Evolutionary conservation across 2,888 invertebrate genomes (phyloP), one percentile per base, ranked within the genome.

Genomic region (Macropis europaea): DNA sequence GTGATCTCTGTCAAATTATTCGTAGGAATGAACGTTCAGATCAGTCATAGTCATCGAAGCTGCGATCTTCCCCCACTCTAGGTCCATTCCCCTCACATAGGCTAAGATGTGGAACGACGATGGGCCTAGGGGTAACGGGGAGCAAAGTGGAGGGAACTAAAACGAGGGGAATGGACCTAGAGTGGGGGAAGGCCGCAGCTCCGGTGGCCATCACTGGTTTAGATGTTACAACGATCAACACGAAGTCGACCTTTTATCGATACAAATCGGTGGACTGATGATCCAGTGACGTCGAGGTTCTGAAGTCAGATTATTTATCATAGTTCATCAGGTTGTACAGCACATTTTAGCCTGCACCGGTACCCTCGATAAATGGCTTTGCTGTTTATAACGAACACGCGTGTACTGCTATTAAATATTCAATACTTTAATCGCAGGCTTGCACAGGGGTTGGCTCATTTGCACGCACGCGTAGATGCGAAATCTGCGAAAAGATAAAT

Each of bases 361-460:
- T 38, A 30, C 48, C 48, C 24, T 53, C 50, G 72, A 76, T 76
- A 73, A 77, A 73, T 64, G 64, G 57, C 38, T 45, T 54, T 63
- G 24, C 52, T 71, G 54, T 72, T 72, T 76, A 71, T 61, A 34
- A 42, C 36, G 26, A 36, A 42, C 17, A 34, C 17, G 32, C 22
- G 32, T 38, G 43, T n/a, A n/a, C 61, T 48, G 28, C 62, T 63
- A 82, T 75, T 79, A 82, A 74, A 82, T 80, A 72, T 77, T 82
- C 77, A 79, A 81, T 77, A 82, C 54, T 76, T 75, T 81, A 82
- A 81, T 80, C 80, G 75, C 61, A 32, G 32, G 48, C 15, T 60
- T 28, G 47, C 66, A 17, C 42, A 17, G 22, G 36, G 52, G 1
- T 59, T 15, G 38, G 43, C 30, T n/a, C 26, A 15, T 56, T 50